Percentiles rank a stretch among this genome's conserved stretches.
phyloP scores from a whole-genome alignment of 2,797 vertebrate genomes.

The Leptatherina wallacei region DNA sequence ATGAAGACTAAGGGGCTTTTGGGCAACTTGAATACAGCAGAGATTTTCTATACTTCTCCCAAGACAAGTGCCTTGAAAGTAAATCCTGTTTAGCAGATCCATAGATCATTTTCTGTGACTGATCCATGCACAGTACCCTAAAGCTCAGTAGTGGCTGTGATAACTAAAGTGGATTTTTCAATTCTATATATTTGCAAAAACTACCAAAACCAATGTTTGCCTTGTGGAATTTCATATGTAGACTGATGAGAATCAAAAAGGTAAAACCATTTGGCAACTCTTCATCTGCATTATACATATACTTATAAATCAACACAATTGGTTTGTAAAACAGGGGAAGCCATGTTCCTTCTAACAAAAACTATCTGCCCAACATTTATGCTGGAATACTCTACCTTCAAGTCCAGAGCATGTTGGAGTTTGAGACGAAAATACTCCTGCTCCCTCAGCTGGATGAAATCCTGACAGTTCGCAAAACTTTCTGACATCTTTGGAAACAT shows the following conservation, averaged over 20 bases:
- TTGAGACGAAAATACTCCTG: constrained; percentile 86
- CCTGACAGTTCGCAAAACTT: constrained; percentile 88
- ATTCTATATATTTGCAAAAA: too few species aligned
- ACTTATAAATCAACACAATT: neutral
- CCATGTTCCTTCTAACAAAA: neutral
- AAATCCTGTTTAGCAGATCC: too few species aligned
- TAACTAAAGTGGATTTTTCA: too few species aligned
- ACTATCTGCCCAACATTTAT: neutral
- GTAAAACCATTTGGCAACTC: neutral
- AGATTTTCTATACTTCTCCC: too few species aligned
- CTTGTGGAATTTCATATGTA: neutral
- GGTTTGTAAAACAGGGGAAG: neutral
- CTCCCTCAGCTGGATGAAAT: constrained; percentile 87
- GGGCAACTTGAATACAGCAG: too few species aligned
- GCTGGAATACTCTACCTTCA: constrained; percentile 79
- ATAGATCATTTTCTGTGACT: too few species aligned
- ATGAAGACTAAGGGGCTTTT: too few species aligned
- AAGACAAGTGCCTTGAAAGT: too few species aligned
- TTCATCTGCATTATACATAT: neutral
- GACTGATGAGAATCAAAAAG: neutral
- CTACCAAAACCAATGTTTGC: neutral
- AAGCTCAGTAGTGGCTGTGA: neutral
- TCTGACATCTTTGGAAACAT: constrained; percentile 82
- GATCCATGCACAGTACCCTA: neutral
- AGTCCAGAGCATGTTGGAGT: constrained; percentile 86